Base-by-base conservation (phyloP, 1,140 invertebrate species). In the Tetranychus urticae region DNA sequence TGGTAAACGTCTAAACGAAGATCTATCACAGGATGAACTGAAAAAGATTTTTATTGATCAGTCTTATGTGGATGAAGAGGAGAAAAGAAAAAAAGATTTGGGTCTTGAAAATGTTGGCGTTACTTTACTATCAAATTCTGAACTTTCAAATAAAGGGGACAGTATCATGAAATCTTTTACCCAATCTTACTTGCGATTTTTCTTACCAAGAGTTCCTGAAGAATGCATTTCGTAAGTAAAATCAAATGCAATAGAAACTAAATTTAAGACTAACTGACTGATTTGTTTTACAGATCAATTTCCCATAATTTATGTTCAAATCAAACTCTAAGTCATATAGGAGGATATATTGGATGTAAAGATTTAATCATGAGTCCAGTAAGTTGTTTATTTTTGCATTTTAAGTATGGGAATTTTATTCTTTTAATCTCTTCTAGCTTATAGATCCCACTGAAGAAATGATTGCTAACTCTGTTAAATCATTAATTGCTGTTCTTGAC, bases 1-100 rank as follows among this genome's bases (percentile, higher is more conserved):
- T 76, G 82, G 81, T 36, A 80, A 82, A 67, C 75, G 91, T 50
- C 72, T 94, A 12, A 80, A 81, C n/a, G 91, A 94, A 76, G 76
- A 83, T 8, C 87, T 94, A 69, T 74, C 86, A 62, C 70, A 75
- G 1, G 71, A 78, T 54, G 70, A 83, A 31, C 69, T 96, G 35
- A 75, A 81, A 60, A 77, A 77, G 69, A 86, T 87, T 14, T 84
- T 96, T 55, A 85, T 80, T 39, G 79, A 89, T 66, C 75, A 78
- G 60, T 85, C 85, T 0, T 92, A 86, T 70, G 75, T 88, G n/a
- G 72, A 80, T 14, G 70, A 79, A 68, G 82, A 90, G 72, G 8
- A 13, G 7, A n/a, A n/a, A 31, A 33, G 8, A 3, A 6, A 52
- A n/a, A 77, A 79, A 68, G 69, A 77, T 68, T 73, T 88, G 54